Conservation (phyloP, 2,797 vertebrate genomes). For the Remorina albescens region DNA sequence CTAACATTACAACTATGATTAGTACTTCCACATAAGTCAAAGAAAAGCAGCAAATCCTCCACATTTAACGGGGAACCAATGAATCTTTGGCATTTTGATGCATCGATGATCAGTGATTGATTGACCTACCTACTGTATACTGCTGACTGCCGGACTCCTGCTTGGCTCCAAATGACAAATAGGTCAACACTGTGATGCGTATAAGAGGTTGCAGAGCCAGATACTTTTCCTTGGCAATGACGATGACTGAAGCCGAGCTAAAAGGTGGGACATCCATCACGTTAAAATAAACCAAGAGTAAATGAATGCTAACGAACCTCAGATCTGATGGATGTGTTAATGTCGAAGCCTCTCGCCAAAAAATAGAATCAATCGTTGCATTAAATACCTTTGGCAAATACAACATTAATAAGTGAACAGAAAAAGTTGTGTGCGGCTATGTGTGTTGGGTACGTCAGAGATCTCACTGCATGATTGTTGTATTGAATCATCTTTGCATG, state of each 20-base stretch:
- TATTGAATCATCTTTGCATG: no score
- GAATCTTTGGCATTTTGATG: background rate
- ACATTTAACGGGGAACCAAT: background rate
- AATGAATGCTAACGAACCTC: background rate
- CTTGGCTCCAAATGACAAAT: background rate
- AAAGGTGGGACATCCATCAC: background rate
- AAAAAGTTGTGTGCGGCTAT: background rate
- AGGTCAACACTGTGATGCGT: background rate
- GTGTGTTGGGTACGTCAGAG: no score
- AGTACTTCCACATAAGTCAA: background rate
- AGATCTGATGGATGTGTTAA: background rate
- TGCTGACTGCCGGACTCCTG: background rate
- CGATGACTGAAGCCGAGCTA: background rate
- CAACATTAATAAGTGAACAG: background rate
- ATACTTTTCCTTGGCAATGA: background rate
- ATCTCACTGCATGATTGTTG: background rate
- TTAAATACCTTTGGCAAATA: background rate
- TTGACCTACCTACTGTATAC: no score
- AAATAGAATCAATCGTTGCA: background rate
- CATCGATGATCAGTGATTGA: background rate
- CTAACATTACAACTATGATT: background rate
- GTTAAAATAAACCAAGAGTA: background rate
- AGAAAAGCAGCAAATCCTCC: background rate
- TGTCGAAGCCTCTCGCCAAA: background rate
- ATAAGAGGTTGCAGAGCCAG: background rate